Percentiles rank a stretch among this genome's conserved stretches.
Evolutionary conservation across 2,113 vertebrate genomes (phyloP).

Genomic region (Blennius ocellaris): DNA sequence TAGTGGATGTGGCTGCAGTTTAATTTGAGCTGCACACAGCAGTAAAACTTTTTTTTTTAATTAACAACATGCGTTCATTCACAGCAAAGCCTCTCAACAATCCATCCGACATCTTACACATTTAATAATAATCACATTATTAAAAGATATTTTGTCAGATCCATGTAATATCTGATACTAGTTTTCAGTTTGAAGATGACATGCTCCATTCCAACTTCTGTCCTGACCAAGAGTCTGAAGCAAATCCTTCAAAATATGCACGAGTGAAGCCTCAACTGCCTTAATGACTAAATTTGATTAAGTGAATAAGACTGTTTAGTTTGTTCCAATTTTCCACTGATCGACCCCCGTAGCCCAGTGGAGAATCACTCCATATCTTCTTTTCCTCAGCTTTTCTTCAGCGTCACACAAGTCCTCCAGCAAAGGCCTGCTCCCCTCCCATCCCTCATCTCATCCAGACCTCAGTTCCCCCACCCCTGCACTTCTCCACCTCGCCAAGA

Average conservation of each 20-base stretch:
- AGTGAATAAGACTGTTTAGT: not conserved
- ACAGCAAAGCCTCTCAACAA: not conserved
- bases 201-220: too few species aligned
- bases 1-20: not conserved
- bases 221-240: not conserved
- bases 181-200: not conserved
- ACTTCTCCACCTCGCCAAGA: constrained; percentile 43
- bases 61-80: not conserved
- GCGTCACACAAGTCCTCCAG: constrained; percentile 41
- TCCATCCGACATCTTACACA: not conserved
- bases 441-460: constrained; percentile 32
- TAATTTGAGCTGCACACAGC: not conserved
- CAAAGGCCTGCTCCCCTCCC: too few species aligned
- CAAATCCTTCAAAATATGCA: not conserved
- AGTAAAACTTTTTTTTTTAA: not conserved
- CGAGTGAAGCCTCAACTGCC: not conserved
- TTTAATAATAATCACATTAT: too few species aligned
- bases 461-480: constrained; percentile 34
- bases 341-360: not conserved
- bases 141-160: too few species aligned
- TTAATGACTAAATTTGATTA: not conserved
- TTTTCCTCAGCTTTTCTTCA: constrained; percentile 30
- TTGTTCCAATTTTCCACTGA: constrained; percentile 19
- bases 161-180: not conserved
- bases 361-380: constrained; percentile 9